A percentile compares a stretch with the other conserved stretches of the same genome.
These are phyloP conservation scores for Netelia melanura DNA, from an alignment of 2,888 invertebrate species.

Conservation along the genomic window DNA sequence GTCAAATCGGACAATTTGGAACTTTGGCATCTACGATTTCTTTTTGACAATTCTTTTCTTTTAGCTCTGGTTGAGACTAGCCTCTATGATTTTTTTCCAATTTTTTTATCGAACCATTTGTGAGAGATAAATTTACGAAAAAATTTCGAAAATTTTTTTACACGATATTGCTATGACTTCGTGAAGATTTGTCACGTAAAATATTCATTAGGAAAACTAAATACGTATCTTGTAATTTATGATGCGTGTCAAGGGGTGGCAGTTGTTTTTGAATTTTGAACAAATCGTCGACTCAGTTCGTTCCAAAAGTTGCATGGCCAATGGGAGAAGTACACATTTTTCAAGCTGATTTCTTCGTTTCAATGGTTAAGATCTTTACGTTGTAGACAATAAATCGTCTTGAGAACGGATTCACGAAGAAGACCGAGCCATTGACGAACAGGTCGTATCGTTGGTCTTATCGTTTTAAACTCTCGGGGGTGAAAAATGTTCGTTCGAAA, in stretches of 20 bases:
- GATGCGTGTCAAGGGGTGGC: constrained; percentile 64
- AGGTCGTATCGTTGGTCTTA: constrained; percentile 35
- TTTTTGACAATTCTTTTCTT: no score
- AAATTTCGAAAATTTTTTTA: no score
- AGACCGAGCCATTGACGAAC: constrained; percentile 18
- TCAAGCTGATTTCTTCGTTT: no score
- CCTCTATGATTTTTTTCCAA: no score
- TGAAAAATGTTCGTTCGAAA: constrained; percentile 35
- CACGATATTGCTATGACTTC: not conserved
- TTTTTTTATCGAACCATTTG: no score
- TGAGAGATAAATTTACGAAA: no score
- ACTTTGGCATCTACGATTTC: no score
- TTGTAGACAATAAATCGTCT: constrained; percentile 32
- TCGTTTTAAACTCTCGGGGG: constrained; percentile 21
- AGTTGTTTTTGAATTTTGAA: constrained; percentile 66
- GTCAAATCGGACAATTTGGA: no score
- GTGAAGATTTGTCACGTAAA: constrained; percentile 27
- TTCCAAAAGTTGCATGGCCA: constrained; percentile 43
- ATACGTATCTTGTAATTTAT: constrained; percentile 67
- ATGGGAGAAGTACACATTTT: constrained; percentile 2
- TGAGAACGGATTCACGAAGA: constrained; percentile 7
- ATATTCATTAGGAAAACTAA: constrained; percentile 15
- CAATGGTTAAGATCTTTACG: not conserved
- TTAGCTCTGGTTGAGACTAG: no score
- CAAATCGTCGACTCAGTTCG: constrained; percentile 36